Evolutionary conservation across 2,113 vertebrate genomes (phyloP).

Genomic region (Burhinus bistriatus): DNA sequence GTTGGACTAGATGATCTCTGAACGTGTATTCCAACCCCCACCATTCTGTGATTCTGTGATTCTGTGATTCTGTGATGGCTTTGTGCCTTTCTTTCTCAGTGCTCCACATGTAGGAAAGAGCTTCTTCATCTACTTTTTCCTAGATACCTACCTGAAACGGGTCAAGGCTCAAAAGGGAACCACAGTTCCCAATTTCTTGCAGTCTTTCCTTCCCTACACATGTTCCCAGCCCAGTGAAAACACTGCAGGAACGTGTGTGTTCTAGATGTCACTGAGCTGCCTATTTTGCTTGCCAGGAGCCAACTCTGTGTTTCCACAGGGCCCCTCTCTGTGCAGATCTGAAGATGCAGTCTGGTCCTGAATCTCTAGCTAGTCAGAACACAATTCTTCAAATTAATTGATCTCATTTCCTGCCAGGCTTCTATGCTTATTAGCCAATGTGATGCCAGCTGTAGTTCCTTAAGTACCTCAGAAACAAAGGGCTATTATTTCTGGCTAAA

Average conservation of each 20-base stretch:
- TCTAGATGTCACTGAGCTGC: neutral
- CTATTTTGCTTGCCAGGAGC: neutral
- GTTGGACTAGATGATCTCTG: too few relatives aligned
- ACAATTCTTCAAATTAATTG: conserved; percentile 62
- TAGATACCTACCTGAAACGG: neutral
- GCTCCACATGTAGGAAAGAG: neutral
- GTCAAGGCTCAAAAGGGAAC: neutral
- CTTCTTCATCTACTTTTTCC: neutral
- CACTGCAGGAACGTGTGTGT: fast-evolving
- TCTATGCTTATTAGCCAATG: conserved; percentile 41
- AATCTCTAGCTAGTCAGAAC: conserved; percentile 16
- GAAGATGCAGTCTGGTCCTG: neutral
- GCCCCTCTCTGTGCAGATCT: neutral
- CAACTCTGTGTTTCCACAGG: neutral
- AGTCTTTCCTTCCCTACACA: neutral
- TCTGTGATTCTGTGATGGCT: neutral
- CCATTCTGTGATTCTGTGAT: neutral
- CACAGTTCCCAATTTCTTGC: neutral
- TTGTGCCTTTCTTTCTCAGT: neutral
- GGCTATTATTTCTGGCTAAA: conserved; percentile 52
- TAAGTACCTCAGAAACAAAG: conserved; percentile 55
- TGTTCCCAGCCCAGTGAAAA: neutral
- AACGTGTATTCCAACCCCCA: too few relatives aligned
- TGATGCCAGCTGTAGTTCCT: conserved; percentile 47
- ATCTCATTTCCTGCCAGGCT: conserved; percentile 60